phyloP scores from a whole-genome alignment of 2,113 vertebrate species.

The Corythornis madagascariensis region DNA sequence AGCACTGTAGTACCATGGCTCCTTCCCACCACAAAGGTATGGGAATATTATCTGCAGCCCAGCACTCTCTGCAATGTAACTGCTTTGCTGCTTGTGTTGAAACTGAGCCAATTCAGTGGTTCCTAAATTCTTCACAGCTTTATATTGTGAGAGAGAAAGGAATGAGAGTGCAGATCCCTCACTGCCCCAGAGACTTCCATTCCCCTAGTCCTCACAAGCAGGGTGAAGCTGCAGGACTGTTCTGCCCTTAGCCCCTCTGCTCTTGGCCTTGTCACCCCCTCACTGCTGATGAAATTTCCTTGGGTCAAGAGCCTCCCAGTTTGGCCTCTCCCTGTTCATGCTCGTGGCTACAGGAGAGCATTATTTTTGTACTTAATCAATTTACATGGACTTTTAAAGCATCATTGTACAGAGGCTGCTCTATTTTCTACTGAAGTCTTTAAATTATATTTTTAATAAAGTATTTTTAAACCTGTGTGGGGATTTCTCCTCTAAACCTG shows the following conservation, averaged over 20 bases:
- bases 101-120: background rate
- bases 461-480: background rate
- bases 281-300: background rate
- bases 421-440: constrained; percentile 18
- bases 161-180: background rate
- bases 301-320: background rate
- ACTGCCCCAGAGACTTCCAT: background rate
- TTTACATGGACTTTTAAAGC: background rate
- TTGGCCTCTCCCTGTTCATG: background rate
- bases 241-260: background rate
- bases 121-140: background rate
- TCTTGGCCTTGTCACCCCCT: background rate
- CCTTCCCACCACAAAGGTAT: background rate
- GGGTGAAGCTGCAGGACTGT: background rate
- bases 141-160: background rate
- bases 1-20: background rate
- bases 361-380: constrained; percentile 21
- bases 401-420: background rate
- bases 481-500: background rate
- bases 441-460: constrained; percentile 65
- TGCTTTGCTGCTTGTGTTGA: background rate
- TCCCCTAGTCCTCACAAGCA: background rate
- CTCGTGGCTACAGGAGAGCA: background rate
- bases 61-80: background rate
- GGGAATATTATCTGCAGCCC: background rate